Percentiles rank a stretch among this genome's conserved stretches.
phyloP scores from a whole-genome alignment of 1,140 invertebrate species.

The Anagrus nilaparvatae region DNA sequence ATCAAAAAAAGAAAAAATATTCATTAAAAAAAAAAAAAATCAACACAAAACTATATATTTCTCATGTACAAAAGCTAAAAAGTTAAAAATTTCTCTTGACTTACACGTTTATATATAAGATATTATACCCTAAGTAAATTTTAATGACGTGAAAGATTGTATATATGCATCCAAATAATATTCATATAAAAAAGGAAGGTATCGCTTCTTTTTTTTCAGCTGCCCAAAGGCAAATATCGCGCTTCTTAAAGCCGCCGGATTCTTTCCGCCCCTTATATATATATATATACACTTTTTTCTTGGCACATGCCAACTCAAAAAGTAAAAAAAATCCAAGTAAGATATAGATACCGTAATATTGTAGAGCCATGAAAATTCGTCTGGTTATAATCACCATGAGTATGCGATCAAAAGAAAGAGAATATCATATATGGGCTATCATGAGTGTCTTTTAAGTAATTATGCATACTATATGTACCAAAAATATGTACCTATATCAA shows the following conservation, averaged over 20 bases:
- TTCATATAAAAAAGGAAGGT: conserved; percentile 2
- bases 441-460: conserved; percentile 21
- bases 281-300: background rate
- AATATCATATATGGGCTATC: conserved; percentile 22
- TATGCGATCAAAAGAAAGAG: background rate
- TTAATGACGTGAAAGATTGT: conserved; percentile 31
- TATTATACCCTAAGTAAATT: conserved; percentile 40
- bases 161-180: conserved; percentile 19
- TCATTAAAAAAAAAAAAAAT: no score
- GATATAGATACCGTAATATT: no score
- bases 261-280: background rate
- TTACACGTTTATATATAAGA: no score
- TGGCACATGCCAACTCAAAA: no score
- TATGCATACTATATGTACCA: conserved; percentile 18
- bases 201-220: conserved; percentile 13
- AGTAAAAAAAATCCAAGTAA: no score
- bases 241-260: background rate
- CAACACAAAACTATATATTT: no score
- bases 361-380: conserved; percentile 24
- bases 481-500: no score
- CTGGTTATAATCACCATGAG: conserved; percentile 11
- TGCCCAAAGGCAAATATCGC: conserved; percentile 24
- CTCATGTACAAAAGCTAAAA: no score
- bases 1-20: no score
- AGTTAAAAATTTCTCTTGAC: no score